These are phyloP conservation scores for Cosmorhoe ocellata DNA, from an alignment of 2,888 invertebrate genomes.

Conservation along the genomic window DNA sequence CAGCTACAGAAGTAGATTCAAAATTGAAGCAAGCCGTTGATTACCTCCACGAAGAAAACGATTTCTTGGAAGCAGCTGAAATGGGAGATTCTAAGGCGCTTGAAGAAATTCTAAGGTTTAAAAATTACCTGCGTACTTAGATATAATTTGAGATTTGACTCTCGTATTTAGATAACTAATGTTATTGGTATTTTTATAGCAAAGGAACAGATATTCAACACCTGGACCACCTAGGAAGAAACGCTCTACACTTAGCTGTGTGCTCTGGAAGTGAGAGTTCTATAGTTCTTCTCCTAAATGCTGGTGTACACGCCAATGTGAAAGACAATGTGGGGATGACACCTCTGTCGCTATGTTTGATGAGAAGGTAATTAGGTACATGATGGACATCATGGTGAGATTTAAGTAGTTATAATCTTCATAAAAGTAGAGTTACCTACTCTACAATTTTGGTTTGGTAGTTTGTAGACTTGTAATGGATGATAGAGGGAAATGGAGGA, in stretches of 20 bases:
- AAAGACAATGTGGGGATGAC: constrained; percentile 71
- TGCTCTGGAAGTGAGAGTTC: constrained; percentile 47
- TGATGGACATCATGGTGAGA: no score
- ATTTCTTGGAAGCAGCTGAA: constrained; percentile 63
- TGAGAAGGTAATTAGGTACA: constrained; percentile 70
- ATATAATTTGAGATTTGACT: no score
- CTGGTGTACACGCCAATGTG: constrained; percentile 56
- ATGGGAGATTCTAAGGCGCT: constrained; percentile 50
- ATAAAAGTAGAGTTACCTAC: no score
- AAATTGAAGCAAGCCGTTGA: constrained; percentile 46
- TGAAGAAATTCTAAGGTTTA: constrained; percentile 50
- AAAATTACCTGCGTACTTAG: no score
- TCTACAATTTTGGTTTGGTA: no score
- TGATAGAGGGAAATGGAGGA: no score
- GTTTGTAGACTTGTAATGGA: no score
- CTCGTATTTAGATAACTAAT: no score
- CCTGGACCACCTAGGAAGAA: constrained; percentile 61
- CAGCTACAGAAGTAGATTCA: neutral
- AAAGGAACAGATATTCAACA: constrained; percentile 50
- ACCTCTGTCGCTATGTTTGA: constrained; percentile 67
- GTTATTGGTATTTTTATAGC: constrained; percentile 30
- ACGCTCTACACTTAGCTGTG: constrained; percentile 68
- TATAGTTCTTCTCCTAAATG: constrained; percentile 52
- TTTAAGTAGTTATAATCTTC: no score
- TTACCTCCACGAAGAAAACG: constrained; percentile 55